A percentile compares a stretch with the other conserved stretches of the same genome.
These are phyloP conservation scores for Pseudotriccus pelzelni DNA, from an alignment of 2,797 vertebrate species.

Conservation along the genomic window DNA sequence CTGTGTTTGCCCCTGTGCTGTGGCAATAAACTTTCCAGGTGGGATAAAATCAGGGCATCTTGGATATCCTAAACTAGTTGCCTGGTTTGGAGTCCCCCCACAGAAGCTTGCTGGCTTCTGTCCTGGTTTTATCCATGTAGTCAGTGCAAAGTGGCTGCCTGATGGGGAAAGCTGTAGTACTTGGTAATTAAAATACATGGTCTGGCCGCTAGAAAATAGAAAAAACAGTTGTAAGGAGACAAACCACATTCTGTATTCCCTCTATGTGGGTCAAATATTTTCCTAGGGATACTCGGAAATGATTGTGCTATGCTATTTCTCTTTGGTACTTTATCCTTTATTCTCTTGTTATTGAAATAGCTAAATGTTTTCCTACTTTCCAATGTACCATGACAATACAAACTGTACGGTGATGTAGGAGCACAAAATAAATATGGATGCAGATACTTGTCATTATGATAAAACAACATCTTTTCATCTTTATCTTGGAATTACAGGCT, in stretches of 20 bases:
- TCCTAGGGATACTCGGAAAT: slow-evolving; percentile 45
- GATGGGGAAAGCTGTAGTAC: not conserved
- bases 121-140: not conserved
- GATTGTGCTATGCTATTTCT: slow-evolving; percentile 44
- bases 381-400: slow-evolving; percentile 62
- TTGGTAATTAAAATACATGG: not conserved
- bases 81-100: not conserved
- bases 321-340: slow-evolving; percentile 49
- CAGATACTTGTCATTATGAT: slow-evolving; percentile 68
- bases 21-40: fast-evolving
- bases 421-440: slow-evolving; percentile 71
- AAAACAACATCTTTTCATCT: slow-evolving; percentile 75
- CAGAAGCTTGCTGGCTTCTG: not conserved
- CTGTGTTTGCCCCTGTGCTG: fast-evolving
- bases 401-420: slow-evolving; percentile 54
- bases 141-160: not conserved
- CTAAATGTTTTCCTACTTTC: slow-evolving; percentile 65
- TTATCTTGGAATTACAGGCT: slow-evolving; percentile 76
- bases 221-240: slow-evolving; percentile 20
- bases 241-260: slow-evolving; percentile 13
- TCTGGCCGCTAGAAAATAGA: slow-evolving; percentile 25
- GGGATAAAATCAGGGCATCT: not conserved
- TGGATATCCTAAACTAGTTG: not conserved
- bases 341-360: slow-evolving; percentile 57
- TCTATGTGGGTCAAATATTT: slow-evolving; percentile 68